A percentile compares a stretch with the other conserved stretches of the same genome.
Evolutionary conservation across 2,113 vertebrate genomes (phyloP).

Genomic region (Cinclus mexicanus): DNA sequence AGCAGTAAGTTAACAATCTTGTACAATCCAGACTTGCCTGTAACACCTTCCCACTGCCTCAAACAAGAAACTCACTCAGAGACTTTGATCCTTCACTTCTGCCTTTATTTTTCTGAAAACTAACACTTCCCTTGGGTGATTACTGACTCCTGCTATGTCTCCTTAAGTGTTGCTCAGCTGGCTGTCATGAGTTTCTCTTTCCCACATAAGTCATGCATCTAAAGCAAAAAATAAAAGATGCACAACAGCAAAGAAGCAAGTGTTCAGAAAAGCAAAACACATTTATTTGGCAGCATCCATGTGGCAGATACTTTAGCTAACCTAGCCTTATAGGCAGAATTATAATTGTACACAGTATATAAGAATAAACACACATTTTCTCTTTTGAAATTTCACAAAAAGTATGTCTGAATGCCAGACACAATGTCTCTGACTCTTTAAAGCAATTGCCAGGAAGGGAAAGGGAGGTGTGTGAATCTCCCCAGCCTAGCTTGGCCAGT

Average conservation of each 20-base stretch:
- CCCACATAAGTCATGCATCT: not conserved
- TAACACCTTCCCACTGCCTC: constrained; percentile 44
- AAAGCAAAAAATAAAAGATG: constrained; percentile 30
- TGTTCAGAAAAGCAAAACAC: constrained; percentile 8
- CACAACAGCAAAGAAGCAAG: constrained; percentile 2
- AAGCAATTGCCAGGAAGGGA: not conserved
- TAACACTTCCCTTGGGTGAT: not conserved
- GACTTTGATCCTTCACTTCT: constrained; percentile 2
- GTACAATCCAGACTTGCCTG: not conserved
- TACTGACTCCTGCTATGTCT: not conserved
- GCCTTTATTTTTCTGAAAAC: constrained; percentile 3
- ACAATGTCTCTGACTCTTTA: not conserved
- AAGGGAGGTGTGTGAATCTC: not conserved
- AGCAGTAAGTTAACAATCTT: constrained; percentile 8
- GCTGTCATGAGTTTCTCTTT: constrained; percentile 32
- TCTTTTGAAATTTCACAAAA: not conserved
- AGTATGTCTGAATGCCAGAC: not conserved
- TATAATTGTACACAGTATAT: not conserved
- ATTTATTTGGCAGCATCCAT: not conserved
- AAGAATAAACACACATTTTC: not conserved
- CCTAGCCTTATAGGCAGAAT: not conserved
- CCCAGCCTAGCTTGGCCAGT: not conserved
- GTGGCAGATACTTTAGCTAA: not conserved
- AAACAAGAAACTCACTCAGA: not conserved
- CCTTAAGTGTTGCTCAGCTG: not conserved